Evolutionary conservation across 2,797 vertebrate species (phyloP), one percentile per base, ranked within the genome.

Genomic region (Cirrhinus mrigala): DNA sequence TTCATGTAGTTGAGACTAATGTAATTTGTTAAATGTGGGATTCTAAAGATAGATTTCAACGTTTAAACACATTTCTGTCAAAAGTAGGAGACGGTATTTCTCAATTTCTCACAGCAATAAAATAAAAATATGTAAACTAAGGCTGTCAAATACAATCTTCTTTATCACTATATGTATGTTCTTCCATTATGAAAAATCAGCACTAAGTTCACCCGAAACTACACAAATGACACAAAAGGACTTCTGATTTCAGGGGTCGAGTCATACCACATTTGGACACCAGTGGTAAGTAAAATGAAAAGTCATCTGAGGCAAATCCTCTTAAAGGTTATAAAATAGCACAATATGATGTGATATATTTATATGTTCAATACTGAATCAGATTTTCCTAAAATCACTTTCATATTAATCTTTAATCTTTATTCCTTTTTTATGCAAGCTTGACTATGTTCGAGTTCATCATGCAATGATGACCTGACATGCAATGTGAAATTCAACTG

Each of bases 341-440:
- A 22, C 33, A 75, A 54, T 54, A 33, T 56, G 11, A 76, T 54
- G 48, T 33, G 27, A 37, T 33, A 75, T 54, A 76, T 76, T 56
- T 76, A 37, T 52, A 37, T 56, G 62, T 66, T 3, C 64, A 66
- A 37, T 37, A 76, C 18, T 37, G 52, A 76, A 76, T 76, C 27
- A 22, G 52, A 56, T n/a, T 56, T 22, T 22, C 10, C 12, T 6
- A 33, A 14, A 29, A 75, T 52, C 4, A 29, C 24, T 33, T 22
- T 56, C 5, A 20, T 52, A 37, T 56, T 40, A 58, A 77, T 58
- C 50, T 76, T 56, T 76, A 37, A 56, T 56, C 29, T 76, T 76
- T 37, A 56, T 76, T 54, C 1, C 20, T 20, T 74, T 52, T 40
- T 56, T 40, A 77, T 40, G 12, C 29, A 33, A 22, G 27, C 3